Conservation (phyloP, 2,113 vertebrate genomes). For the Daphoenositta chrysoptera region DNA sequence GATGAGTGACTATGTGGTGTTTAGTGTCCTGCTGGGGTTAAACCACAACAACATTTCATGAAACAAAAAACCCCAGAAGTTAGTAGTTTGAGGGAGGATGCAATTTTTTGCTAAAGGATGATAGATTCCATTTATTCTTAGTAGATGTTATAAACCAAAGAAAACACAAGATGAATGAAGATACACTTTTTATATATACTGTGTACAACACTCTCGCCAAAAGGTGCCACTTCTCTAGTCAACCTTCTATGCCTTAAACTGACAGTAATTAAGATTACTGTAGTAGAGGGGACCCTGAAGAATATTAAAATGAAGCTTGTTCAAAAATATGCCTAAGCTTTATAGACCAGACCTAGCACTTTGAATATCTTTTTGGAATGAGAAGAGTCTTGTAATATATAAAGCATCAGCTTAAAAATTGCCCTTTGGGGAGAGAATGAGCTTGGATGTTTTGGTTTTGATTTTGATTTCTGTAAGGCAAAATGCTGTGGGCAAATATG, state of each 20-base stretch:
- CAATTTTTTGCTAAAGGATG: not conserved
- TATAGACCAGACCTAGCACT: not conserved
- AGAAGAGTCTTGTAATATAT: not conserved
- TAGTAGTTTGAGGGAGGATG: not conserved
- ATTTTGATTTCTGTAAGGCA: not conserved
- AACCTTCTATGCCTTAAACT: not conserved
- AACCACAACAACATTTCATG: not conserved
- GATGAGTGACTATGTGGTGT: not conserved
- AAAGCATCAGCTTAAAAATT: not conserved
- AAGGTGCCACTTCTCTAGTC: not conserved
- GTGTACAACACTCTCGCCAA: not conserved
- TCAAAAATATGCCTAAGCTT: not conserved
- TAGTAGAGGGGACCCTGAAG: slow-evolving; percentile 8
- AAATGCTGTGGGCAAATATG: not conserved
- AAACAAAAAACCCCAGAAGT: accelerated
- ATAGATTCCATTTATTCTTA: not conserved
- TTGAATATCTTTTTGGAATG: not conserved
- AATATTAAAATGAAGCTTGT: not conserved
- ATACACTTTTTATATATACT: not conserved
- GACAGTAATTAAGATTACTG: slow-evolving; percentile 31
- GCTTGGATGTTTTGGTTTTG: not conserved
- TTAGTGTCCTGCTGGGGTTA: not conserved
- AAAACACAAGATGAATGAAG: not conserved
- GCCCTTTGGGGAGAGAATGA: not conserved
- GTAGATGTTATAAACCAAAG: not conserved